Evolutionary conservation across 2,113 vertebrate species (phyloP), one percentile per base, ranked within the genome.

Genomic region (Nibea coibor): DNA sequence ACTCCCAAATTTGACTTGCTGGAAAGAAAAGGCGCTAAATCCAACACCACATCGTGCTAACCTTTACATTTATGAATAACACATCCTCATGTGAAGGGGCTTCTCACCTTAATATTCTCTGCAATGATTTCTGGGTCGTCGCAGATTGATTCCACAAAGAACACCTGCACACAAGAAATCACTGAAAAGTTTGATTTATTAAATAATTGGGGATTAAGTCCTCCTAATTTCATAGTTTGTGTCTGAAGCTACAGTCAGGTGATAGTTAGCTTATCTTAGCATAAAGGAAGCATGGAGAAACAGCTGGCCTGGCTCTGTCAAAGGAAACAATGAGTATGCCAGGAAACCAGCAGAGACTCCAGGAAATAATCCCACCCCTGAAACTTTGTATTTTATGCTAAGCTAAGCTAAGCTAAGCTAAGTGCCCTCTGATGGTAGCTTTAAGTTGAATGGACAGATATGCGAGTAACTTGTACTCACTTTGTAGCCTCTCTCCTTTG

Each of bases 1-100:
- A 88, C 97, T 98, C 70, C 95, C 96, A 15, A 95, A 93, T 88
- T 98, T 98, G 31, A 98, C 97, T 96, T 97, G 96, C 97, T 97
- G 75, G 16, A 42, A 73, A 78, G 15, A 10, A 70, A 63, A 62
- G 24, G 8, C 14, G 50, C 8, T 39, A 2, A 7, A 39, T 39
- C 35, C 35, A 63, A 51, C 16, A 24, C 12, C 15, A 10, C 3
- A 58, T 64, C 53, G 15, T 59, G 16, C 9, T 69, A 50, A 65
- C 45, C 39, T 11, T 45, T 43, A 48, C 3, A 68, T 16, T 15
- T 26, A 39, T 11, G 20, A 59, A 48, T 2, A 39, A 54, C 0
- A 28, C 10, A 20, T 16, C 3, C 3, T n/a, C 11, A 0, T 45
- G 12, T 71, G 20, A 0, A 20, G 17, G 3, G 57, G 31, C 1